Conservation (phyloP, 64 coral and sea anemone species). For the Stylophora pistillata region DNA sequence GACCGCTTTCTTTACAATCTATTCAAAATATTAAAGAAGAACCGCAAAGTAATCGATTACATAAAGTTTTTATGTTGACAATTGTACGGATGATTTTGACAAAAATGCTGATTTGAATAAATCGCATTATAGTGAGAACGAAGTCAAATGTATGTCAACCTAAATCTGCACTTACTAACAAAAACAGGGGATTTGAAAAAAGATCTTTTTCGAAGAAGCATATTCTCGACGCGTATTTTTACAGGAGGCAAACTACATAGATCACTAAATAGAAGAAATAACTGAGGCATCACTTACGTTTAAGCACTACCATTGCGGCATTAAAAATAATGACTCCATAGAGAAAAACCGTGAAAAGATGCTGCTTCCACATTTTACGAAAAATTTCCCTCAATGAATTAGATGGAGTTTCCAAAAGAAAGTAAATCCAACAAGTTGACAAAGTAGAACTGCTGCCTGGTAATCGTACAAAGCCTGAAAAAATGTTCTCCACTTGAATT, state of each 20-base stretch:
- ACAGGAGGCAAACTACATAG: background rate
- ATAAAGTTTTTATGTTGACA: too few relatives aligned
- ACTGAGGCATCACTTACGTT: background rate
- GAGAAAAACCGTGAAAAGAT: background rate
- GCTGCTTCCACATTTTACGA: constrained; percentile 13
- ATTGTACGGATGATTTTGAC: too few relatives aligned
- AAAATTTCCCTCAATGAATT: background rate
- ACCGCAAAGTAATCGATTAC: too few relatives aligned
- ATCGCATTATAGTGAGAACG: too few relatives aligned
- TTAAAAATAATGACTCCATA: constrained; percentile 30
- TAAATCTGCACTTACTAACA: too few relatives aligned
- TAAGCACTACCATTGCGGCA: background rate
- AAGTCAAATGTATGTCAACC: too few relatives aligned
- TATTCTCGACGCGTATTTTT: too few relatives aligned
- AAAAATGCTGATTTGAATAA: too few relatives aligned
- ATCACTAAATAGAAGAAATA: background rate
- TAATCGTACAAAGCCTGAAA: background rate
- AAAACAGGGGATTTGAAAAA: too few relatives aligned
- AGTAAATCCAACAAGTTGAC: background rate
- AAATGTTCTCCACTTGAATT: background rate
- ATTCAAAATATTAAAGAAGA: too few relatives aligned
- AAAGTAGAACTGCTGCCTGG: background rate
- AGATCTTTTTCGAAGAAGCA: too few relatives aligned
- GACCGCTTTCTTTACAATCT: too few relatives aligned
- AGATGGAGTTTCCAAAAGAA: background rate